phyloP scores from a whole-genome alignment of 2,888 invertebrate genomes.

The Leptogaster cylindrica region DNA sequence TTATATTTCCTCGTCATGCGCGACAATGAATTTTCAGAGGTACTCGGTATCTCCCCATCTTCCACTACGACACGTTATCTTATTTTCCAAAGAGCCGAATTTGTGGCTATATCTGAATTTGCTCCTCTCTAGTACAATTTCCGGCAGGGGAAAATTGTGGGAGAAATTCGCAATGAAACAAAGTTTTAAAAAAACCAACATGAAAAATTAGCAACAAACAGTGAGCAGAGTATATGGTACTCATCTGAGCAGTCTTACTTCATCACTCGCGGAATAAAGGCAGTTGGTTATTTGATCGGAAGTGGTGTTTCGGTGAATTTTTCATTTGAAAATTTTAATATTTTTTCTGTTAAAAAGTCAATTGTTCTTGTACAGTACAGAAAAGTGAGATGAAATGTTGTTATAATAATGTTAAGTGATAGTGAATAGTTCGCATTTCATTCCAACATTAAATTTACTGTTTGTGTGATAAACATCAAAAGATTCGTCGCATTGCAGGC shows the following conservation, averaged over 20 bases:
- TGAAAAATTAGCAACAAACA: conserved; percentile 19
- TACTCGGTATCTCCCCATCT: not conserved
- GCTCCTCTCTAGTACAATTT: conserved; percentile 8
- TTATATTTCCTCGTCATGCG: not conserved
- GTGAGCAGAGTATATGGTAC: conserved; percentile 21
- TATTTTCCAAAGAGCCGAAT: too few relatives aligned
- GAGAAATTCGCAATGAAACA: not conserved
- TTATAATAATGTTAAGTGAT: not conserved
- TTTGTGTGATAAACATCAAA: conserved; percentile 10
- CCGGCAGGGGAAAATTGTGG: not conserved
- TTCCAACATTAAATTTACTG: too few relatives aligned
- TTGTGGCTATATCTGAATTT: too few relatives aligned
- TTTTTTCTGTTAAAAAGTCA: not conserved
- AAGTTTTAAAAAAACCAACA: too few relatives aligned
- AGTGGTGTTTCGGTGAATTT: not conserved
- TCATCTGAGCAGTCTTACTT: conserved; percentile 22
- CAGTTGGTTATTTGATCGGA: not conserved
- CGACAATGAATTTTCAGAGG: not conserved
- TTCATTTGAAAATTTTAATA: not conserved
- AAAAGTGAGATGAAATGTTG: not conserved
- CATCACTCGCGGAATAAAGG: conserved; percentile 22
- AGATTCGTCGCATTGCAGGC: conserved; percentile 28
- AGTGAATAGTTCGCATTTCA: too few relatives aligned
- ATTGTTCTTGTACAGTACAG: not conserved
- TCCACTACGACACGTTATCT: not conserved